Evolutionary conservation across 1,140 invertebrate species (phyloP).

Genomic region (Drosophila ironensis): DNA sequence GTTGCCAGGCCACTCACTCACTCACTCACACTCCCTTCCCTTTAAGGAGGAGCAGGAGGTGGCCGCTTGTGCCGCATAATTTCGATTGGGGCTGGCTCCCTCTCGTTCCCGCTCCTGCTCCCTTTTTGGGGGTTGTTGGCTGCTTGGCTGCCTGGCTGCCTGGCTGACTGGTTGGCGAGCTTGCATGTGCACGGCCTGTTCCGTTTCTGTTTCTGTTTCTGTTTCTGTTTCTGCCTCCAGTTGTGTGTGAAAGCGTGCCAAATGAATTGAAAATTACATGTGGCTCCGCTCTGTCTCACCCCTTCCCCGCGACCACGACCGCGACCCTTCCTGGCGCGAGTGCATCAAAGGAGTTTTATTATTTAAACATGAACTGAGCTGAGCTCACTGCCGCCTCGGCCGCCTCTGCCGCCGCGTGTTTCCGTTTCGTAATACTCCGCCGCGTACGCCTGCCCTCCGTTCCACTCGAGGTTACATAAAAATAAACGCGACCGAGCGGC

Average conservation of each 20-base stretch:
- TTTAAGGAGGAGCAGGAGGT: conserved; percentile 4
- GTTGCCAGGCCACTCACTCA: conserved; percentile 39
- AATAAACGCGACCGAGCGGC: conserved; percentile 25
- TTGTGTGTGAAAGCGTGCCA: conserved; percentile 62
- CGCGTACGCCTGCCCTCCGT: conserved; percentile 7
- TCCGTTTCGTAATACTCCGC: conserved; percentile 74
- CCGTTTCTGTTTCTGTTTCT: not conserved
- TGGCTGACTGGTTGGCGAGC: conserved; percentile 7
- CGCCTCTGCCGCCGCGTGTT: conserved; percentile 65
- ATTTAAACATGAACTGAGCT: conserved; percentile 55
- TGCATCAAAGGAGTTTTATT: conserved; percentile 66
- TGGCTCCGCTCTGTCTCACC: conserved; percentile 53
- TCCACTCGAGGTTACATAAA: conserved; percentile 65
- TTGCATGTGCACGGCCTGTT: conserved; percentile 48
- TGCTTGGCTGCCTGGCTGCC: conserved; percentile 16
- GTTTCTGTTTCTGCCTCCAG: not conserved
- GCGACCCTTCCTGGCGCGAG: conserved; percentile 10
- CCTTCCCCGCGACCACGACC: not conserved
- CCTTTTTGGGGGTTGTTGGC: not conserved
- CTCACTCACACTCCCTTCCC: not conserved
- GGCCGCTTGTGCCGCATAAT: conserved; percentile 59
- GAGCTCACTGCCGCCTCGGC: conserved; percentile 71
- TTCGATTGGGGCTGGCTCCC: conserved; percentile 31
- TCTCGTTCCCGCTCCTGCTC: not conserved
- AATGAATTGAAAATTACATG: conserved; percentile 79